Conservation (phyloP, 2,113 vertebrate genomes). For the Apodemus speciosus region DNA sequence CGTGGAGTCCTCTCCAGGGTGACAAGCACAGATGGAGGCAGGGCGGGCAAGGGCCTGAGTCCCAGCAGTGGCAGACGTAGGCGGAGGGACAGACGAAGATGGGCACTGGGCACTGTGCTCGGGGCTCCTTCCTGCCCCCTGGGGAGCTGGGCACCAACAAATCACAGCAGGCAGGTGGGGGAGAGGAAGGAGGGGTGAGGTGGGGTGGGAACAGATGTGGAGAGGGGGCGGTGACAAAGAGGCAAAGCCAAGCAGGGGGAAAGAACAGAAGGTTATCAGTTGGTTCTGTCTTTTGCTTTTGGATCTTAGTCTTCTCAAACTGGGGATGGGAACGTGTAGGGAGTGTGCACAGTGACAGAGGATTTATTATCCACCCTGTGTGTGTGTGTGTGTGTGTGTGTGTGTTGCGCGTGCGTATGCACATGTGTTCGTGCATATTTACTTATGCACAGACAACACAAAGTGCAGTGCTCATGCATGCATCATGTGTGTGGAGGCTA, state of each 20-base stretch:
- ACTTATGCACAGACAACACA: neutral
- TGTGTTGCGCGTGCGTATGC: no score
- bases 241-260: neutral
- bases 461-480: neutral
- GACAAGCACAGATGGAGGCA: conserved; percentile 51
- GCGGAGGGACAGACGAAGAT: conserved; percentile 68
- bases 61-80: conserved; percentile 73
- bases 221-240: neutral
- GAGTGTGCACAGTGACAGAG: accelerated
- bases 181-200: neutral
- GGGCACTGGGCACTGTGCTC: conserved; percentile 73
- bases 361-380: accelerated
- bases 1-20: conserved; percentile 37
- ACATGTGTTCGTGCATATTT: no score
- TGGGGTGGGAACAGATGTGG: neutral
- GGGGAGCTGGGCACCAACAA: conserved; percentile 63
- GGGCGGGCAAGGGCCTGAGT: conserved; percentile 46
- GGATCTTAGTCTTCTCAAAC: neutral
- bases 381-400: neutral
- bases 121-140: conserved; percentile 69
- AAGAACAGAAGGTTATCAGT: neutral
- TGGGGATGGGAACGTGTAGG: neutral
- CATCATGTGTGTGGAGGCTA: neutral
- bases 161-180: neutral
- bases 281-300: neutral